phyloP scores from a whole-genome alignment of 2,113 vertebrate genomes.

The Oriolus oriolus region DNA sequence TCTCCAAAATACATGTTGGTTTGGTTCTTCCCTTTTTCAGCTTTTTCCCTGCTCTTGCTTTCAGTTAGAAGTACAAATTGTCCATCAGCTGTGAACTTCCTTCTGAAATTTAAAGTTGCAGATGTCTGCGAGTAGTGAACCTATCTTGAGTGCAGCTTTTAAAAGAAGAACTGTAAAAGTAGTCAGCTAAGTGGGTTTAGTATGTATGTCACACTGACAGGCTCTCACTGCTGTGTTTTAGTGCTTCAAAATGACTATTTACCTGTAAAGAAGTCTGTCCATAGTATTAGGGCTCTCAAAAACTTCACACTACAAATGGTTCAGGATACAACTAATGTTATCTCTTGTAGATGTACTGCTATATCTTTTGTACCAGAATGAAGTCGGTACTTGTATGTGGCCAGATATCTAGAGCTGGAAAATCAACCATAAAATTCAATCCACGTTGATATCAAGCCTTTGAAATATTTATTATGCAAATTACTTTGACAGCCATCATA shows the following conservation, averaged over 20 bases:
- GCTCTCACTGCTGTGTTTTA: not conserved
- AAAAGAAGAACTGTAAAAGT: not conserved
- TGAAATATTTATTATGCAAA: not conserved
- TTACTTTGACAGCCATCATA: not conserved
- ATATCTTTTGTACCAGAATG: not conserved
- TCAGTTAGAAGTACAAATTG: not conserved
- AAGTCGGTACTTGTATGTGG: not conserved
- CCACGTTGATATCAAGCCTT: not conserved
- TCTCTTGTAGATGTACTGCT: not conserved
- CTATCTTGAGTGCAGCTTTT: not conserved
- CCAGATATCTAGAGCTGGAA: not conserved
- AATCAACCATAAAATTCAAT: not conserved
- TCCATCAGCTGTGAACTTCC: not conserved
- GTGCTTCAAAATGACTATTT: not conserved
- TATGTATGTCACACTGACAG: not conserved
- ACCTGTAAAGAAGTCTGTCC: slow-evolving; percentile 2
- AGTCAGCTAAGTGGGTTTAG: not conserved
- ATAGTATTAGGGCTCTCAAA: not conserved
- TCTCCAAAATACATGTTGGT: not conserved
- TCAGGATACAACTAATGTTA: not conserved
- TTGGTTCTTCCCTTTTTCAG: not conserved
- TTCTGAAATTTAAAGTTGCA: not conserved
- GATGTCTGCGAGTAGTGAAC: not conserved
- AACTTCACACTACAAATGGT: not conserved
- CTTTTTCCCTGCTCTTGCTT: not conserved